These are phyloP conservation scores for Orchesellides sinensis DNA, from an alignment of 2,888 invertebrate genomes.

Conservation along the genomic window DNA sequence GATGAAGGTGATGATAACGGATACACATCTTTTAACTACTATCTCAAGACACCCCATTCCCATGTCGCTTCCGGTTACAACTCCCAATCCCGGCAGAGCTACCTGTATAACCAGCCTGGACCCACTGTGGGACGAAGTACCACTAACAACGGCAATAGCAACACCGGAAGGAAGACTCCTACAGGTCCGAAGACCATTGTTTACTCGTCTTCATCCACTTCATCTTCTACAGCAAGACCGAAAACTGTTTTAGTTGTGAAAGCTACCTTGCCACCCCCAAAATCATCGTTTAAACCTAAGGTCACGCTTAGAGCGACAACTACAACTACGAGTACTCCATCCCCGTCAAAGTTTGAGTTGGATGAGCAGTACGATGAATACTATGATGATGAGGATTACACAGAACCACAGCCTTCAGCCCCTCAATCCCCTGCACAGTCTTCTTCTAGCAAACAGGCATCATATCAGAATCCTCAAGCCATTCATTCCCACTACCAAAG, in stretches of 20 bases:
- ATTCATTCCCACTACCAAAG: constrained; percentile 19
- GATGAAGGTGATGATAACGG: constrained; percentile 51
- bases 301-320: constrained; percentile 14
- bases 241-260: constrained; percentile 51
- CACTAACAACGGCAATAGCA: constrained; percentile 12
- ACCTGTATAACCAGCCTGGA: constrained; percentile 69
- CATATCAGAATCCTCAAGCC: constrained; percentile 1
- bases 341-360: constrained; percentile 53
- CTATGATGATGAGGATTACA: constrained; percentile 68
- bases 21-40: constrained; percentile 72
- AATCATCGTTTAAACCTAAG: constrained; percentile 41
- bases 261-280: constrained; percentile 39
- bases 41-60: constrained; percentile 73
- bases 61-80: constrained; percentile 73
- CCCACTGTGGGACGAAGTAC: not conserved
- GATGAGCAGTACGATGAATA: constrained; percentile 72
- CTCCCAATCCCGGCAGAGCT: constrained; percentile 71
- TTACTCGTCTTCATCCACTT: constrained; percentile 54
- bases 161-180: constrained; percentile 70
- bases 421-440: not conserved
- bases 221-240: constrained; percentile 51
- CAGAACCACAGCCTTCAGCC: constrained; percentile 24
- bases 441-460: constrained; percentile 7
- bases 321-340: constrained; percentile 41
- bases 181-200: constrained; percentile 71